phyloP scores from a whole-genome alignment of 2,888 invertebrate species.

The Conus canariensis region DNA sequence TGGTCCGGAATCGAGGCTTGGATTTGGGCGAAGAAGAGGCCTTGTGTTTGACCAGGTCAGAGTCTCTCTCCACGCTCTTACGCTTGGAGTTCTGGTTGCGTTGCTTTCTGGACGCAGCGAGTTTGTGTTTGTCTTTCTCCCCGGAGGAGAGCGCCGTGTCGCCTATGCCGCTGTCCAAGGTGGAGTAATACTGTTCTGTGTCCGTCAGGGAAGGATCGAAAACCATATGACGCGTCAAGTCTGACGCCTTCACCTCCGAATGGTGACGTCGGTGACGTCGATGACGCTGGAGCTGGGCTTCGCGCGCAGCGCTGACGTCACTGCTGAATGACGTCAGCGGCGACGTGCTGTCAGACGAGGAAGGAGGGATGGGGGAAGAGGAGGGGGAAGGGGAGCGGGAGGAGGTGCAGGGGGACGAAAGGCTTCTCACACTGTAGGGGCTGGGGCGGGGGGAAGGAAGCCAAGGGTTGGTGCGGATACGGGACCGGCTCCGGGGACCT shows the following conservation, averaged over 20 bases:
- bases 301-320: neutral
- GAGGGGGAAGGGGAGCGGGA: slow-evolving; percentile 32
- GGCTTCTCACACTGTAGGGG: slow-evolving; percentile 37
- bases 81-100: neutral
- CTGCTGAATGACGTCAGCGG: slow-evolving; percentile 32
- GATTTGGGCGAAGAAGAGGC: slow-evolving; percentile 10
- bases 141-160: neutral
- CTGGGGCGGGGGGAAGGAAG: slow-evolving; percentile 66
- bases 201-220: slow-evolving; percentile 29
- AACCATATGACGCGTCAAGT: slow-evolving; percentile 3
- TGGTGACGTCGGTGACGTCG: slow-evolving; percentile 38
- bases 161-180: slow-evolving; percentile 21
- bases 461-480: slow-evolving; percentile 74
- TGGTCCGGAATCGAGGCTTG: neutral
- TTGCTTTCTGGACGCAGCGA: neutral
- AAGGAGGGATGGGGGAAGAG: slow-evolving; percentile 25
- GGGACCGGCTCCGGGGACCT: slow-evolving; percentile 54
- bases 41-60: neutral
- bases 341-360: slow-evolving; percentile 33
- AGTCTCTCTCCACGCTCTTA: neutral
- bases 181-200: slow-evolving; percentile 31
- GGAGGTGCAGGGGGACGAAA: slow-evolving; percentile 40
- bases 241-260: slow-evolving; percentile 35
- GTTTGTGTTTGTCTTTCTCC: neutral
- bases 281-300: neutral